These are phyloP conservation scores for Pao palembangensis DNA, from an alignment of 2,113 vertebrate species.

Conservation along the genomic window DNA sequence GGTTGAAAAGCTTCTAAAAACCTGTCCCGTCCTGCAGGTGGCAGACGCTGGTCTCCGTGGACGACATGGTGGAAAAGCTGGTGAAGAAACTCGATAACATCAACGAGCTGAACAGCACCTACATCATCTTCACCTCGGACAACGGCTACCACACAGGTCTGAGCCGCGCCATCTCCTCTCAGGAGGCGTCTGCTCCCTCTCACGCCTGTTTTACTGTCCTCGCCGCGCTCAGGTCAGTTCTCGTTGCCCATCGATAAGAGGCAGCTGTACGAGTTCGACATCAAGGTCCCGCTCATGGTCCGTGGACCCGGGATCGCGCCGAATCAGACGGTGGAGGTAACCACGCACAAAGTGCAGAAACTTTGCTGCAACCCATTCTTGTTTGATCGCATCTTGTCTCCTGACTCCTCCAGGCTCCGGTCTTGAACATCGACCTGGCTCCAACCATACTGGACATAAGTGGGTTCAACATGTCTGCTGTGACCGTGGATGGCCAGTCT, in stretches of 20 bases:
- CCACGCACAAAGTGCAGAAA: neutral
- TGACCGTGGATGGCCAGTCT: conserved; percentile 75
- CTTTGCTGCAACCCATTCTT: neutral
- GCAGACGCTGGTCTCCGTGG: conserved; percentile 78
- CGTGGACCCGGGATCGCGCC: conserved; percentile 77
- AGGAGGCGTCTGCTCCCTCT: neutral
- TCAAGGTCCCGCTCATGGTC: conserved; percentile 75
- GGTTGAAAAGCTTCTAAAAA: neutral
- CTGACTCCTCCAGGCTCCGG: conserved; percentile 58
- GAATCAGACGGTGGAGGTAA: conserved; percentile 70
- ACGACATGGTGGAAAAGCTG: conserved; percentile 77
- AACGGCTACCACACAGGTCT: conserved; percentile 81
- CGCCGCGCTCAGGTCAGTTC: conserved; percentile 72
- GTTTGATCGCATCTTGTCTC: too few species aligned
- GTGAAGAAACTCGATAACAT: conserved; percentile 72
- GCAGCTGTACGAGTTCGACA: conserved; percentile 81
- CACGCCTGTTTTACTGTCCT: neutral
- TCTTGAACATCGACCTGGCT: conserved; percentile 77
- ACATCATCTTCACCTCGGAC: conserved; percentile 78
- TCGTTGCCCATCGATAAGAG: conserved; percentile 79
- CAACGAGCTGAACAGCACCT: conserved; percentile 75
- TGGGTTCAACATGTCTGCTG: conserved; percentile 61
- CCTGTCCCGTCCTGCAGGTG: conserved; percentile 58
- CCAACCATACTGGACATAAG: conserved; percentile 78
- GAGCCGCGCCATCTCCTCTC: neutral